These are phyloP conservation scores for Hippotragus niger DNA, from an alignment of 2,113 vertebrate genomes.

Conservation along the genomic window DNA sequence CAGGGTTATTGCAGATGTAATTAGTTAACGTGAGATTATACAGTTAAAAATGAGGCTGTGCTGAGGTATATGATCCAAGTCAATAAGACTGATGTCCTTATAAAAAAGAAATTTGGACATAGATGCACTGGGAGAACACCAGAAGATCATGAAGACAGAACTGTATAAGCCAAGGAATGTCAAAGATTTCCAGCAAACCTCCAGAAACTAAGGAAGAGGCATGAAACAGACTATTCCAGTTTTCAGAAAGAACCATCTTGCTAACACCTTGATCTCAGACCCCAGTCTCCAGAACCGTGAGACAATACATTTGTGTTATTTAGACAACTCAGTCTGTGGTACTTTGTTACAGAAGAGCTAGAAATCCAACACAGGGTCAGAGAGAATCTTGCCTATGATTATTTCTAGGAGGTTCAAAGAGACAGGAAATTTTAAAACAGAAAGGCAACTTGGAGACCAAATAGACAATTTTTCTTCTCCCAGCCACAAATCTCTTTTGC, in stretches of 20 bases:
- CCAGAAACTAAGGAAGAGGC: not conserved
- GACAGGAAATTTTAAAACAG: slow-evolving; percentile 14
- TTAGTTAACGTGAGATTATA: not conserved
- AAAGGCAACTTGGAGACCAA: slow-evolving; percentile 3
- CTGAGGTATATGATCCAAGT: not conserved
- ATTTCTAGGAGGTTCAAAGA: not conserved
- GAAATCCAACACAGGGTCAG: not conserved
- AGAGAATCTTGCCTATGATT: not conserved
- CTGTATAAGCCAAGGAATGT: not conserved
- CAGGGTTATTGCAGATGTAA: not conserved
- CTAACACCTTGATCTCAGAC: not conserved
- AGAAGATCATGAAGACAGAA: not conserved
- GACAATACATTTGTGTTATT: not conserved
- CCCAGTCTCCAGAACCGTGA: not conserved
- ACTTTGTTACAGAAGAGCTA: not conserved
- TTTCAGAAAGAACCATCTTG: not conserved
- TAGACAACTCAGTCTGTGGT: not conserved
- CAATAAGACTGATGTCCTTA: not conserved
- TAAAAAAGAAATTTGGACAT: not conserved
- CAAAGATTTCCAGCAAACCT: not conserved
- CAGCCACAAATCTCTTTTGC: not conserved
- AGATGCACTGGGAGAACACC: not conserved
- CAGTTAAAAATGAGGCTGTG: not conserved
- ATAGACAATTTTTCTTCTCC: not conserved
- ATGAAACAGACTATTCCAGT: not conserved